Base-by-base conservation (phyloP, 2,113 vertebrate genomes). In the Marmota monax region DNA sequence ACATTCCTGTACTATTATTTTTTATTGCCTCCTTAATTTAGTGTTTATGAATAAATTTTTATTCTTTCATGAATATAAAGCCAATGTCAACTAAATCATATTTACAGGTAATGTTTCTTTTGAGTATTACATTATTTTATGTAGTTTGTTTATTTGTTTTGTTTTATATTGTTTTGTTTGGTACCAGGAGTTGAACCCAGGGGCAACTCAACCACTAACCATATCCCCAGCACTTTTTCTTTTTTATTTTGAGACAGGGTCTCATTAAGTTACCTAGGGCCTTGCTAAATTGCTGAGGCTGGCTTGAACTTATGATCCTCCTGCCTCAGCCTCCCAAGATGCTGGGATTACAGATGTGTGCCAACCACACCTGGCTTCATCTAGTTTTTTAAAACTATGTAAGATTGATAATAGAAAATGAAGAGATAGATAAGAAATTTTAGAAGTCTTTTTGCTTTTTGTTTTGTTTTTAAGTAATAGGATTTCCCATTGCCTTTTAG, bases 401-500 rank as follows among this genome's bases (percentile, higher is more conserved):
- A 79, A 85, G 80, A 84, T 58, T 84, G 23, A 87, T 85, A 80
- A 88, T 7, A 73, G 85, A 92, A 94, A 93, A 42, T 78, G 18
- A 88, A 90, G 65, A 58, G 56, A 91, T 85, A 72, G 13, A 53
- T 76, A 39, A 88, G 39, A 77, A 39, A 10, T 86, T 22, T 97
- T 92, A 79, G 80, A 87, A 89, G 58, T 14, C 27, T 79, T 87
- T 80, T 89, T 76, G 10, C 53, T 86, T 84, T 73, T 48, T 95
- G 61, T 84, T 88, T 95, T 84, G 48, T 90, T 90, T 96, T 96
- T 93, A 90, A 61, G 85, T 65, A 69, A 45, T 80, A 88, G 65
- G 32, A 63, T 89, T 88, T 96, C 72, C 73, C 25, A 3, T 74
- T 92, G 83, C 76, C 56, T 89, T 85, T 96, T 94, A 96, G 65